These are phyloP conservation scores for Brachycybe producta DNA, from an alignment of 2,888 invertebrate genomes.

Conservation along the genomic window DNA sequence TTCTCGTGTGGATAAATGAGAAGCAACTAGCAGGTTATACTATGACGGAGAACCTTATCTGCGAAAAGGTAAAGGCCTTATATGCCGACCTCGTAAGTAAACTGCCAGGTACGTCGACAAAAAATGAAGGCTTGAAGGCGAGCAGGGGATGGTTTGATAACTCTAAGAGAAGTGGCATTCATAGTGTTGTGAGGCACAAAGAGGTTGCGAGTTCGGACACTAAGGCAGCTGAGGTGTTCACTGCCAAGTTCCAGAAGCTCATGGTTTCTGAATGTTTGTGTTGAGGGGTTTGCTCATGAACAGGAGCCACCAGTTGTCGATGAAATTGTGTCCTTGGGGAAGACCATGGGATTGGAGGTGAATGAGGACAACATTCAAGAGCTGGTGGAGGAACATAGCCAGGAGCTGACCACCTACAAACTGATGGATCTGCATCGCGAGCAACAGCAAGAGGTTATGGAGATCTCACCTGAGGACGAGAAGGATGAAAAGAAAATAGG, in stretches of 20 bases:
- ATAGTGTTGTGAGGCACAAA: conserved; percentile 15
- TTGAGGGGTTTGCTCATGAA: conserved; percentile 1
- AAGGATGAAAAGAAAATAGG: conserved; percentile 19
- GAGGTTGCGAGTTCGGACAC: conserved; percentile 18
- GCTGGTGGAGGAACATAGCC: conserved; percentile 22
- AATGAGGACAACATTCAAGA: conserved; percentile 22
- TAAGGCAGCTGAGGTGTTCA: conserved; percentile 17
- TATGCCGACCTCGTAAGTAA: neutral
- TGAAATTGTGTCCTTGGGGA: conserved; percentile 24
- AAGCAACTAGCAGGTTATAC: neutral
- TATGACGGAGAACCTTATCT: conserved; percentile 27
- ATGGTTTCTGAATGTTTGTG: conserved; percentile 5
- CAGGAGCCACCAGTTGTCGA: conserved; percentile 14
- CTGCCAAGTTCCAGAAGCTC: conserved; percentile 9
- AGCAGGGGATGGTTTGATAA: conserved; percentile 7
- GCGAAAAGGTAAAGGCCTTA: conserved; percentile 5
- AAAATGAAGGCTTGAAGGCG: conserved; percentile 6
- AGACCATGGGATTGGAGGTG: conserved; percentile 23
- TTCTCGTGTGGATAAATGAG: neutral
- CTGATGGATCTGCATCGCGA: conserved; percentile 1
- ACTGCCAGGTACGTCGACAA: conserved; percentile 3
- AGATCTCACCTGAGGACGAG: conserved; percentile 27
- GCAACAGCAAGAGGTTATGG: conserved; percentile 1
- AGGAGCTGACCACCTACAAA: neutral
- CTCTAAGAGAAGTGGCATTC: conserved; percentile 5